These are phyloP conservation scores for Diarsia mendica DNA, from an alignment of 2,888 invertebrate genomes.

Conservation along the genomic window DNA sequence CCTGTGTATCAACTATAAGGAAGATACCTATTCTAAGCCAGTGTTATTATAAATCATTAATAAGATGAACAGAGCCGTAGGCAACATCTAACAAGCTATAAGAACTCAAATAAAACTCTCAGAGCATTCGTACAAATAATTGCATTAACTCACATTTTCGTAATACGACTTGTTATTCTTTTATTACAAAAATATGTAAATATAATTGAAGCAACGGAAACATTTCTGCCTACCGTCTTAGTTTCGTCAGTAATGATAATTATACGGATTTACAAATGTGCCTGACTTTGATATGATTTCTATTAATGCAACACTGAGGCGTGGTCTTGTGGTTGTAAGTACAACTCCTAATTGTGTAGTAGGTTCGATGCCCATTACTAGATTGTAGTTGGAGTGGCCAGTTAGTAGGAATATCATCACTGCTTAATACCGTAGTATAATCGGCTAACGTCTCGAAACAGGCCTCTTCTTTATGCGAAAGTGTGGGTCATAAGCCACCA, in stretches of 20 bases:
- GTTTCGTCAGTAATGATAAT: conserved; percentile 30
- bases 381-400: not conserved
- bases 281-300: conserved; percentile 33
- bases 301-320: not conserved
- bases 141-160: conserved; percentile 38
- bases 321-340: not conserved
- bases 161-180: conserved; percentile 39
- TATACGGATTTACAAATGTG: conserved; percentile 28
- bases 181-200: conserved; percentile 55
- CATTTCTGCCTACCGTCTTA: conserved; percentile 7
- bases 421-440: not conserved
- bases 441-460: not conserved
- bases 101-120: conserved; percentile 13
- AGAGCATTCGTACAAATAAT: conserved; percentile 25
- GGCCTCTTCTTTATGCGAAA: not conserved
- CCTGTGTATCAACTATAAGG: not conserved
- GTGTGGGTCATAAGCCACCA: not conserved
- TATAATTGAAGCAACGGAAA: conserved; percentile 23
- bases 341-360: not conserved
- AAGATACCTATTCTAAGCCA: not conserved
- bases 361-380: not conserved
- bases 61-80: conserved; percentile 17
- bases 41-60: not conserved
- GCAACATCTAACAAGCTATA: conserved; percentile 3
- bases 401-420: not conserved